These are phyloP conservation scores for Antitype chi DNA, from an alignment of 2,888 invertebrate genomes.

Conservation along the genomic window DNA sequence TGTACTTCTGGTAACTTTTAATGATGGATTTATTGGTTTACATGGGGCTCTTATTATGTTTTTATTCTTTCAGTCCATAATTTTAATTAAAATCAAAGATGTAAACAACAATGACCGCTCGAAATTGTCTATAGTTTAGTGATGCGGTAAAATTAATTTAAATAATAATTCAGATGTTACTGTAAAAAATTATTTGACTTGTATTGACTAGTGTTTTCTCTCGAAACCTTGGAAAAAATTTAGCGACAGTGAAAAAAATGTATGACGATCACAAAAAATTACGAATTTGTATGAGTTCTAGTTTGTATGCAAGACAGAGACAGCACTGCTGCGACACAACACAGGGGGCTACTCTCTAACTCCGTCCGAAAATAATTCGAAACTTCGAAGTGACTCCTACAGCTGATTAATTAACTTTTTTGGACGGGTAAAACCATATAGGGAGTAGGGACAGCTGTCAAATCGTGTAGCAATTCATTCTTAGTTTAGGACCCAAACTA, in stretches of 20 bases:
- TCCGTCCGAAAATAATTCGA: too few relatives aligned
- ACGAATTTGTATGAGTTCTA: neutral
- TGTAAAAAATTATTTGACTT: neutral
- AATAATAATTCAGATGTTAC: too few relatives aligned
- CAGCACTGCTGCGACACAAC: neutral
- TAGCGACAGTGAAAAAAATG: neutral
- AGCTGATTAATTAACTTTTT: too few relatives aligned
- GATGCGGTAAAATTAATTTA: neutral
- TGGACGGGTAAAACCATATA: too few relatives aligned
- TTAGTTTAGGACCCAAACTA: too few relatives aligned
- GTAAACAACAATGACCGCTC: neutral
- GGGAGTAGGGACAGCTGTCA: too few relatives aligned
- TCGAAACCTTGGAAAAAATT: neutral
- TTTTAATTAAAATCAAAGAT: neutral
- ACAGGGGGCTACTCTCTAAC: too few relatives aligned
- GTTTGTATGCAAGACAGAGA: neutral
- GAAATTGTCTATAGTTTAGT: neutral
- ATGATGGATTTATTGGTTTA: neutral
- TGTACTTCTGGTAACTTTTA: neutral
- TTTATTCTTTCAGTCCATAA: neutral
- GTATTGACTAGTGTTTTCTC: too few relatives aligned
- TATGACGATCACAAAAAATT: neutral
- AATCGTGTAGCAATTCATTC: too few relatives aligned
- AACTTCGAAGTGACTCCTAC: too few relatives aligned
- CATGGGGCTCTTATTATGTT: neutral